These are phyloP conservation scores for Enoplosus armatus DNA, from an alignment of 2,797 vertebrate genomes.

Conservation along the genomic window DNA sequence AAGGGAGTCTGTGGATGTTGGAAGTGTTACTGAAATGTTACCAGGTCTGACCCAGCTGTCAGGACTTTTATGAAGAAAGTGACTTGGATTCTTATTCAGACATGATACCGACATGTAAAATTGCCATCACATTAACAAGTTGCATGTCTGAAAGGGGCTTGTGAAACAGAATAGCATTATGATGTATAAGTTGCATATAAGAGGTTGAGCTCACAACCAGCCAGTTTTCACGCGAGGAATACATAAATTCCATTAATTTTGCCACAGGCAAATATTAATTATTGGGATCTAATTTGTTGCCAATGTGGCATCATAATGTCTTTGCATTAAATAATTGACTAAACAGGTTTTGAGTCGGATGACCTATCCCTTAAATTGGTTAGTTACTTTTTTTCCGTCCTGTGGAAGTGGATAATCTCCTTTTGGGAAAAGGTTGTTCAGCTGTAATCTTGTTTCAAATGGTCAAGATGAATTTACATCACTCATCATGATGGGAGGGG, in stretches of 20 bases:
- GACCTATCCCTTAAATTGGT: neutral
- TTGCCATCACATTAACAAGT: neutral
- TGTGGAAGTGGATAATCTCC: slow-evolving; percentile 1
- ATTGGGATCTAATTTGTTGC: slow-evolving; percentile 11
- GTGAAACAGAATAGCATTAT: neutral
- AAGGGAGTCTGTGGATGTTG: neutral
- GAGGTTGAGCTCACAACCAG: neutral
- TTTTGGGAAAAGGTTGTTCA: neutral
- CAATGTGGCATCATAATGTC: neutral
- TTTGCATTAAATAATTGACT: slow-evolving; percentile 6
- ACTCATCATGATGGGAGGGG: no score
- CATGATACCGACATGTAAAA: neutral
- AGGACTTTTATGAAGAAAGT: neutral
- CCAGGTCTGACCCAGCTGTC: neutral
- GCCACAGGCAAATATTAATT: neutral
- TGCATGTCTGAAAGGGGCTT: neutral
- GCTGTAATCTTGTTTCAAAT: slow-evolving; percentile 22
- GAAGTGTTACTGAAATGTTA: neutral
- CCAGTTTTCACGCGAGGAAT: neutral
- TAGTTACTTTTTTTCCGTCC: neutral
- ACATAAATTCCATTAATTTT: neutral
- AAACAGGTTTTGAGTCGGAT: neutral
- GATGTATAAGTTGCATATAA: neutral
- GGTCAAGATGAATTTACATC: slow-evolving; percentile 33
- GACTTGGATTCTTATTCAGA: neutral